Evolutionary conservation across 2,113 vertebrate genomes (phyloP).

Genomic region (Clarias batrachus): DNA sequence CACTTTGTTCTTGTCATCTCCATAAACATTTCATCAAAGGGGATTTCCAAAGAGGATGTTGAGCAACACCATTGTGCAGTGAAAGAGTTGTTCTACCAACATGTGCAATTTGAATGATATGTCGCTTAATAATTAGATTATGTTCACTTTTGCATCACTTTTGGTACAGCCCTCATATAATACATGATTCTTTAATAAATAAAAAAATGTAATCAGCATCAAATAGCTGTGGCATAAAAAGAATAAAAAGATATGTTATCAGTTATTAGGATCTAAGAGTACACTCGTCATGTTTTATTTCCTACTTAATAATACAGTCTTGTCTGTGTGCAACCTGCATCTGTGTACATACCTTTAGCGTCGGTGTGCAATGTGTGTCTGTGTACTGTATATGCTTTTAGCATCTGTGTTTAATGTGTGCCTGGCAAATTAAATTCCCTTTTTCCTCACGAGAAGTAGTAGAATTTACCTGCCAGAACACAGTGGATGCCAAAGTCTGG

Average conservation of each 20-base stretch:
- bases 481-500: constrained; percentile 93
- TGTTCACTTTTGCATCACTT: no score
- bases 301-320: background rate
- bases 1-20: no score
- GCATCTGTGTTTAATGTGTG: background rate
- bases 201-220: background rate
- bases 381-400: background rate
- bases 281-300: background rate
- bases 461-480: constrained; percentile 93
- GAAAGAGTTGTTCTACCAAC: no score
- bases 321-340: background rate
- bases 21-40: no score
- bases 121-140: no score
- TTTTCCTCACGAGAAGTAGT: background rate
- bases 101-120: no score
- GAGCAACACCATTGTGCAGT: no score
- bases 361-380: background rate
- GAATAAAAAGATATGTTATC: background rate
- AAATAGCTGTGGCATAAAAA: background rate
- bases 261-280: background rate
- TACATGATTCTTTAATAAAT: background rate
- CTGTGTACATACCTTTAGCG: background rate
- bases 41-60: no score
- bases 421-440: background rate
- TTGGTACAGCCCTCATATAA: background rate